Conservation (phyloP, 1,140 invertebrate species). For the Maconellicoccus hirsutus region DNA sequence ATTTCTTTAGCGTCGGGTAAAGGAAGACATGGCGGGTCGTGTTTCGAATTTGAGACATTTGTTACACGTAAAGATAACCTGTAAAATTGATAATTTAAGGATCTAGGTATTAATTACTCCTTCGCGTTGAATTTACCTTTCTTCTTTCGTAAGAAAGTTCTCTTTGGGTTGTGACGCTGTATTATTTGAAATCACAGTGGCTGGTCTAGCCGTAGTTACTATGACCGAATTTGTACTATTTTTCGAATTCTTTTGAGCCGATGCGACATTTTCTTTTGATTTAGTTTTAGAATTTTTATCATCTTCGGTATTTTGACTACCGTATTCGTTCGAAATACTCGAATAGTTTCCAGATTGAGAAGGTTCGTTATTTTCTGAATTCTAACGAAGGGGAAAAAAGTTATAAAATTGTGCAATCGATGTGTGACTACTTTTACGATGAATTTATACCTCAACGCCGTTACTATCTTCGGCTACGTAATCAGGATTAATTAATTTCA, state of each 20-base stretch:
- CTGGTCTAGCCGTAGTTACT: constrained; percentile 55
- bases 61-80: constrained; percentile 25
- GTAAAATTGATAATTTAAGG: no score
- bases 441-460: background rate
- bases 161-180: constrained; percentile 45
- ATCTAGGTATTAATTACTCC: no score
- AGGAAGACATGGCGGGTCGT: constrained; percentile 35
- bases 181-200: constrained; percentile 55
- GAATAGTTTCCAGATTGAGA: background rate
- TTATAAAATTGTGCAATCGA: constrained; percentile 17
- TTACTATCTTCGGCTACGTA: constrained; percentile 41
- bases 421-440: no score
- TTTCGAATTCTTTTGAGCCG: constrained; percentile 19
- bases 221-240: constrained; percentile 43
- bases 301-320: background rate
- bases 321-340: background rate
- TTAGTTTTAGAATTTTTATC: constrained; percentile 11
- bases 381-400: background rate
- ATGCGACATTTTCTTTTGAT: constrained; percentile 22
- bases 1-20: constrained; percentile 46
- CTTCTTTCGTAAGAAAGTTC: constrained; percentile 39
- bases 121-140: constrained; percentile 42
- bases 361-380: background rate
- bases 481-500: constrained; percentile 79
- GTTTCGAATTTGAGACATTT: constrained; percentile 14